phyloP scores from a whole-genome alignment of 2,797 vertebrate genomes.

The Schizopygopsis pylzovi region DNA sequence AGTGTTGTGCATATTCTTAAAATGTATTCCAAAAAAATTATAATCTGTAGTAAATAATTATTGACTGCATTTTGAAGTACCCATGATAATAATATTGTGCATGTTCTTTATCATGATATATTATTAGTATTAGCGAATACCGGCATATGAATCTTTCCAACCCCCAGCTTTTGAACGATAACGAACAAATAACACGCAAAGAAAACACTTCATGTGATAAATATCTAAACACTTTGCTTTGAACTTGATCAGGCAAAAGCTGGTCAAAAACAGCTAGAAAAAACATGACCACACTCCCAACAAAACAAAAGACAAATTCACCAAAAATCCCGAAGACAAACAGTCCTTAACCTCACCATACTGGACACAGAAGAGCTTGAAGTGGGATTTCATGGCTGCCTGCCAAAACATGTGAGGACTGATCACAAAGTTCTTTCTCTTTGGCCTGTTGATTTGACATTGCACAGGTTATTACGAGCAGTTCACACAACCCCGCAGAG shows the following conservation, averaged over 20 bases:
- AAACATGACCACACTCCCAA: neutral
- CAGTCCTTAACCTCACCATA: slow-evolving; percentile 8
- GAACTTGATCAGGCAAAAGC: slow-evolving; percentile 4
- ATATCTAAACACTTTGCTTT: neutral
- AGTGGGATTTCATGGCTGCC: slow-evolving; percentile 11
- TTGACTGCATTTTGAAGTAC: too few relatives aligned
- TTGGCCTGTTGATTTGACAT: slow-evolving; percentile 6
- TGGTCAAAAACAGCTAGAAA: neutral
- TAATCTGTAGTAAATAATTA: too few relatives aligned
- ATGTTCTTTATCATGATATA: neutral
- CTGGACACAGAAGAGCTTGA: neutral
- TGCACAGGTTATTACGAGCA: neutral
- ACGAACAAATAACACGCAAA: neutral
- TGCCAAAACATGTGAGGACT: slow-evolving; percentile 31
- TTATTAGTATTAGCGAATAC: neutral
- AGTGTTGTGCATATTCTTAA: too few relatives aligned
- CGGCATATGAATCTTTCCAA: neutral
- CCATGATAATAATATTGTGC: too few relatives aligned
- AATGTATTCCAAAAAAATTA: too few relatives aligned
- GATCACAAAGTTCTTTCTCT: neutral
- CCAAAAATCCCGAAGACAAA: neutral
- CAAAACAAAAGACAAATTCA: neutral
- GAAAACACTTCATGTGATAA: neutral
- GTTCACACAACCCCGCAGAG: slow-evolving; percentile 14
- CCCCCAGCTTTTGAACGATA: neutral